Percentiles rank a stretch among this genome's conserved stretches.
These are phyloP conservation scores for Agelaius tricolor DNA, from an alignment of 2,113 vertebrate species.

Conservation along the genomic window DNA sequence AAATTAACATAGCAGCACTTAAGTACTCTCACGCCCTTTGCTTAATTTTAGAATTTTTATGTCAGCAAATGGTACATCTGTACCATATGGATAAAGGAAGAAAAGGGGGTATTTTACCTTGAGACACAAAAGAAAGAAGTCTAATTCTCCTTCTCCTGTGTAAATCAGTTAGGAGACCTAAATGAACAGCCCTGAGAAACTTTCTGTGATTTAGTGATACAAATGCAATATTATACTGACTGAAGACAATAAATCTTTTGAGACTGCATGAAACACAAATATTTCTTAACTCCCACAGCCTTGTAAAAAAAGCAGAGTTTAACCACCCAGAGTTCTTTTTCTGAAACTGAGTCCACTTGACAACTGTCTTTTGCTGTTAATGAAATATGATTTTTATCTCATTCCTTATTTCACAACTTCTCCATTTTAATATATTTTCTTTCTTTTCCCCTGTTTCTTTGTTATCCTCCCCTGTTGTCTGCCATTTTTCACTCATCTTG, in stretches of 20 bases:
- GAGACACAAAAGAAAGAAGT: background rate
- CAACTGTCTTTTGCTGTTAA: background rate
- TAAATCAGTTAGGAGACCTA: background rate
- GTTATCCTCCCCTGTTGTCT: background rate
- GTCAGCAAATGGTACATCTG: background rate
- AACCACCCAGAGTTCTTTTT: background rate
- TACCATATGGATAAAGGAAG: background rate
- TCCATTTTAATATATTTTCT: background rate
- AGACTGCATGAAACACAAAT: background rate
- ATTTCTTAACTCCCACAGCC: background rate
- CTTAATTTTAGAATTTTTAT: background rate
- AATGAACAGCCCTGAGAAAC: constrained; percentile 25
- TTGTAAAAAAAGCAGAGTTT: background rate
- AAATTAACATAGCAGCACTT: background rate
- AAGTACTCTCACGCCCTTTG: background rate
- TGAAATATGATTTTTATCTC: background rate
- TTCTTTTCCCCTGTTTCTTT: background rate
- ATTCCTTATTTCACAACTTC: background rate
- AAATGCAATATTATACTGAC: background rate
- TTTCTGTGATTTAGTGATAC: background rate
- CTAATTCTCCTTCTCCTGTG: background rate
- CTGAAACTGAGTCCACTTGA: background rate
- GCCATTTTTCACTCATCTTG: background rate
- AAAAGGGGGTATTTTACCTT: background rate
- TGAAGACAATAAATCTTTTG: background rate